A percentile compares a stretch with the other conserved stretches of the same genome.
phyloP scores from a whole-genome alignment of 30 jellyfish, hydroid and myxozoan genomes.

The Aurelia aurita complex sp. Pacific region DNA sequence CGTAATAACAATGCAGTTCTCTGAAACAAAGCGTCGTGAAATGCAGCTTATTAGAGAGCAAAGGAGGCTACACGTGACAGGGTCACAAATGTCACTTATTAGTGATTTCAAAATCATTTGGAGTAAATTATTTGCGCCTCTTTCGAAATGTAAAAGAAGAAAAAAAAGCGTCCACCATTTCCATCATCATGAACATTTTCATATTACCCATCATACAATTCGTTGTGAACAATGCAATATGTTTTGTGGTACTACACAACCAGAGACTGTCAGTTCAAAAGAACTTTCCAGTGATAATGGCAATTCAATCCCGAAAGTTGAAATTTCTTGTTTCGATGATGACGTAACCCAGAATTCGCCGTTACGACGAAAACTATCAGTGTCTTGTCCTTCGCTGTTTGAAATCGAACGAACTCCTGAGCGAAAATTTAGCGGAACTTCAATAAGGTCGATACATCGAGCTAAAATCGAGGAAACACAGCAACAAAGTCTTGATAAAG shows the following conservation, averaged over 20 bases:
- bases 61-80: slow-evolving; percentile 28
- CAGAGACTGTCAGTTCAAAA: slow-evolving; percentile 61
- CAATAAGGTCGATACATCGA: slow-evolving; percentile 16
- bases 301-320: slow-evolving; percentile 75
- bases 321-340: slow-evolving; percentile 72
- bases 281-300: slow-evolving; percentile 50
- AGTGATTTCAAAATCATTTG: slow-evolving; percentile 73
- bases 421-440: slow-evolving; percentile 38
- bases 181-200: slow-evolving; percentile 92
- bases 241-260: slow-evolving; percentile 64
- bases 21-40: slow-evolving; percentile 93
- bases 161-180: slow-evolving; percentile 78
- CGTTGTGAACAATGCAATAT: slow-evolving; percentile 84
- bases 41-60: slow-evolving; percentile 83
- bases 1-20: slow-evolving; percentile 94
- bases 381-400: slow-evolving; percentile 61
- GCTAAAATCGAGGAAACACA: slow-evolving; percentile 17
- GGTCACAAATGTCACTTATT: slow-evolving; percentile 76
- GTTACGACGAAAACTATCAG: slow-evolving; percentile 22
- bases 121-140: slow-evolving; percentile 19
- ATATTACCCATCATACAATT: slow-evolving; percentile 70
- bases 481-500: slow-evolving; percentile 41
- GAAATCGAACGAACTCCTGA: slow-evolving; percentile 29
- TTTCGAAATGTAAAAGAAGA: slow-evolving; percentile 32
- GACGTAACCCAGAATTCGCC: slow-evolving; percentile 16